Percentiles rank a stretch among this genome's conserved stretches.
Conservation (phyloP, 2,797 vertebrate species). For the Myripristis murdjan region DNA sequence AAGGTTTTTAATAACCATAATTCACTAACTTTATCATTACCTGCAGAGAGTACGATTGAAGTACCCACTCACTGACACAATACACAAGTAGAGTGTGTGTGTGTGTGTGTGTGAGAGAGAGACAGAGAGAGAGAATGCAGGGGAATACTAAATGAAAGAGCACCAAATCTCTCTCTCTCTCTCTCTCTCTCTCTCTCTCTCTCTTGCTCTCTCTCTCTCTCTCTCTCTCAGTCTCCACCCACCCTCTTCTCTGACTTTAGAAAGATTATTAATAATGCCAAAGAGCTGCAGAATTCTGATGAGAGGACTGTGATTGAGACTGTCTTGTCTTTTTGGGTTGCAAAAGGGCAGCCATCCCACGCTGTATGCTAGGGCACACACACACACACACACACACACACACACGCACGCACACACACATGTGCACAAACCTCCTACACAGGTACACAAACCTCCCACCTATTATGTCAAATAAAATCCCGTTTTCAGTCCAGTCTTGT, state of each 20-base stretch:
- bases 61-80: not conserved
- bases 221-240: not conserved
- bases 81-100: not conserved
- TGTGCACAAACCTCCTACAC: conserved; percentile 26
- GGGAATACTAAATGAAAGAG: too few species aligned
- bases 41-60: not conserved
- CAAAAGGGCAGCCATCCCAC: conserved; percentile 36
- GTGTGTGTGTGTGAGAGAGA: not conserved
- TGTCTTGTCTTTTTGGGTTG: conserved; percentile 5
- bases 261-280: conserved; percentile 33
- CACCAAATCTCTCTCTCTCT: too few species aligned
- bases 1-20: not conserved
- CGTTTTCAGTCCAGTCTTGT: not conserved
- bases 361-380: conserved; percentile 31
- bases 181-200: too few species aligned
- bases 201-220: too few species aligned
- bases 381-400: not conserved
- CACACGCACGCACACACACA: not conserved
- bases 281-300: conserved; percentile 1
- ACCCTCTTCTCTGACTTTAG: not conserved
- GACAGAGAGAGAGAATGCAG: too few species aligned
- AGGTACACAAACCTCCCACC: conserved; percentile 17
- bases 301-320: conserved; percentile 23
- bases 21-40: not conserved
- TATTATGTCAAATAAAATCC: not conserved